Base-by-base conservation (phyloP, 2,888 invertebrate species). In the Baronia brevicornis region DNA sequence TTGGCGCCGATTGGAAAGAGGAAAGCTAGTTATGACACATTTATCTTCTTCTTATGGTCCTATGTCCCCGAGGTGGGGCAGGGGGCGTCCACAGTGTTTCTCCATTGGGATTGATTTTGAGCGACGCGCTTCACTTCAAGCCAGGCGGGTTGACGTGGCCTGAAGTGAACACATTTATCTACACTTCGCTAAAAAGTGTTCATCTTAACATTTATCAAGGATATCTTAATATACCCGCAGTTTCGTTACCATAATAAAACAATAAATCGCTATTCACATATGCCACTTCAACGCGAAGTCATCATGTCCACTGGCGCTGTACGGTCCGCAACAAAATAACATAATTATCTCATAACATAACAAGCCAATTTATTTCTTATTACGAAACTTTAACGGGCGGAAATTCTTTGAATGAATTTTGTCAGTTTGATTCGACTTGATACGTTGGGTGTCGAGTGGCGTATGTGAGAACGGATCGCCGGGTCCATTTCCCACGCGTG, bases 401-500 rank as follows among this genome's bases (percentile, higher is more conserved):
- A 2, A 20, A 11, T 27, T 11, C 15, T 7, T 24, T 23, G 28
- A 6, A 13, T 1, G 9, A 4, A 15, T 23, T 23, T 9, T 5
- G 23, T 24, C 2, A 13, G 15, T 18, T 14, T 36, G 14, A 18
- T 19, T 19, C 27, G 28, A 36, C 36, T 31, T 28, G 28, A 36
- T 27, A 36, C 23, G 31, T 9, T 21, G 18, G 19, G 13, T 14
- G 18, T 28, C 36, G 13, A 36, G 36, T 23, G 27, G 22, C 31
- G 13, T 28, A 32, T 36, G 31, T 36, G 36, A 36, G 36, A 36
- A 36, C 36, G 36, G 36, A 36, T 36, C 36, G 28, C 28, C 31
- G 36, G 19, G 36, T 27, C 31, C 36, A 36, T 36, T 36, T 36
- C 36, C 36, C 36, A 36, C 36, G 36, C 36, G 36, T 36, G 36